Evolutionary conservation across 2,888 invertebrate species (phyloP), one percentile per base, ranked within the genome.

Genomic region (Cancer borealis): DNA sequence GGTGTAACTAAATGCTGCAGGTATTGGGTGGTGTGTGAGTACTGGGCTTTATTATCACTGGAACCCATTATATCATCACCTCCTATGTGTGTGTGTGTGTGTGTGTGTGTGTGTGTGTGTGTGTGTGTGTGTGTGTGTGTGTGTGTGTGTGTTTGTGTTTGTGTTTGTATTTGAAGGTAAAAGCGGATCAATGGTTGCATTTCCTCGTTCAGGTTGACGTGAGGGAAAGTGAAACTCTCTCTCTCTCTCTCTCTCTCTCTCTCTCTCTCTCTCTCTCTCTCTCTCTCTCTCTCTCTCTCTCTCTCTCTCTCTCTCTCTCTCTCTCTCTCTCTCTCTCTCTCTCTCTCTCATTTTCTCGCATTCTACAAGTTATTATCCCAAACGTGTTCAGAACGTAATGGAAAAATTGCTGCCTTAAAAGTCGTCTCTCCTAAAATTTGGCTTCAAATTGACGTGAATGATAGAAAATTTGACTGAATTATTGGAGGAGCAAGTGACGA

Each of bases 381-480:
- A 30, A 79, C 30, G 79, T 79, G 79, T 79, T 79, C 79, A 30
- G 12, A 30, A 6, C 10, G 79, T 79, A 79, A 79, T 79, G 79
- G 79, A 30, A 79, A 79, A 79, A 79, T 79, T 79, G 79, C 79
- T 8, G 79, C 30, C 30, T 79, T 79, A 30, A 30, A 79, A 79
- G 79, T 79, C 26, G 30, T 30, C 26, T 26, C 79, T 30, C 30
- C 79, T 21, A 79, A 79, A 79, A 79, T 79, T 79, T 30, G 26
- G 79, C 30, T 79, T 79, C 79, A 79, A 79, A 79, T 79, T 79
- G 79, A 79, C 79, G 79, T 79, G 79, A 79, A 79, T 79, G 79
- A 79, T 79, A 12, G 79, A 79, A 73, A 79, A 30, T 79, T 79
- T 79, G 79, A 79, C 79, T 79, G 79, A 79, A 79, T 79, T 79